Evolutionary conservation across 2,113 vertebrate genomes (phyloP).

Genomic region (Phyllostomus hastatus): DNA sequence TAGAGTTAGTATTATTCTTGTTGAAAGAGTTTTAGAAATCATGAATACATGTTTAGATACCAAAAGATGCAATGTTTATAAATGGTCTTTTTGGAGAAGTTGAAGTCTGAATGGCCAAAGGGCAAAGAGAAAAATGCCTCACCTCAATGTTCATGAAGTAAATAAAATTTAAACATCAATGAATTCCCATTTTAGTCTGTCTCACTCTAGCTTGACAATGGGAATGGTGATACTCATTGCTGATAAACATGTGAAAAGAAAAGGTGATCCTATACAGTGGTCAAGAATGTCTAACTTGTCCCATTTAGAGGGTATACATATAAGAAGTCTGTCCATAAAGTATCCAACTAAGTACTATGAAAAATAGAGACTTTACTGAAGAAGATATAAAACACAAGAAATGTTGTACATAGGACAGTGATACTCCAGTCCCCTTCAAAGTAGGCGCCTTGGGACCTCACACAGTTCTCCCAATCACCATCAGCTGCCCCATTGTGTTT

Average conservation of each 20-base stretch:
- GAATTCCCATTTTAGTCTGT: background rate
- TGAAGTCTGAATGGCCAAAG: background rate
- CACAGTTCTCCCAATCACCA: no score
- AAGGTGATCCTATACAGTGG: accelerated
- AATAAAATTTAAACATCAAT: background rate
- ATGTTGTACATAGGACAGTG: no score
- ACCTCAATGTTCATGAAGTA: background rate
- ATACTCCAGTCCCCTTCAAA: no score
- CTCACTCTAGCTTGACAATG: background rate
- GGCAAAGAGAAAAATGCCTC: background rate
- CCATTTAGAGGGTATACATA: no score
- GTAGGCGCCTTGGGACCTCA: no score
- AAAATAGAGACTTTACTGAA: no score
- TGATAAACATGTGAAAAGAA: background rate
- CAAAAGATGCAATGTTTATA: background rate
- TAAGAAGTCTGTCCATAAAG: no score
- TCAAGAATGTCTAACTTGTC: accelerated
- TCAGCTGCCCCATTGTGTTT: no score
- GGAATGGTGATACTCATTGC: accelerated
- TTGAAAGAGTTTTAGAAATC: background rate
- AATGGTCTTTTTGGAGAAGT: background rate
- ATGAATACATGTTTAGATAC: background rate
- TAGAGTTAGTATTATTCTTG: background rate
- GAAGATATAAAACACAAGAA: no score
- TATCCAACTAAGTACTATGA: no score